phyloP scores from a whole-genome alignment of 2,888 invertebrate species.

The Watsonalla cultraria region DNA sequence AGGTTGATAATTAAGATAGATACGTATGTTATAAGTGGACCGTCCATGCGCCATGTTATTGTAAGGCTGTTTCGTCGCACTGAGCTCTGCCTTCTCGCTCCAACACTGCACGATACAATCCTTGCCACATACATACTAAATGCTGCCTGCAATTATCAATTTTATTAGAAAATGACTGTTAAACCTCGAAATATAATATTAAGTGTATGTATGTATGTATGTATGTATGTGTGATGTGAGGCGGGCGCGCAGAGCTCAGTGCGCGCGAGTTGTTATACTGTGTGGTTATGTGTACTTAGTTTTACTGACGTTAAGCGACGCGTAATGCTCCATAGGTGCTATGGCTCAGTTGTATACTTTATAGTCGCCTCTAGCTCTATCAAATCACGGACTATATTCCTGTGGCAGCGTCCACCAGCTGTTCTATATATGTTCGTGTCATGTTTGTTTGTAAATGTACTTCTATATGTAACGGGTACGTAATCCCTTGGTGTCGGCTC shows the following conservation, averaged over 20 bases:
- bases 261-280: too few species aligned
- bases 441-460: neutral
- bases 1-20: too few species aligned
- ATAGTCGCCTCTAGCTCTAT: too few species aligned
- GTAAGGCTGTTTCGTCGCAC: slow-evolving; percentile 24
- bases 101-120: too few species aligned
- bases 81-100: neutral
- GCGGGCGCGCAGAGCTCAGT: neutral
- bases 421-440: neutral
- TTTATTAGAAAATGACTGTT: too few species aligned
- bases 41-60: slow-evolving; percentile 38
- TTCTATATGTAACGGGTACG: too few species aligned
- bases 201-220: neutral
- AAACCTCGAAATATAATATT: neutral
- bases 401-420: neutral
- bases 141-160: neutral
- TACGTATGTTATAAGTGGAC: too few species aligned
- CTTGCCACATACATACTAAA: neutral
- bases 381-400: neutral
- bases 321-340: neutral
- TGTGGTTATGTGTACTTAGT: too few species aligned
- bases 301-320: too few species aligned
- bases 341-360: neutral
- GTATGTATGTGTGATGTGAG: neutral
- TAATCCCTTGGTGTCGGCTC: too few species aligned